A percentile compares a stretch with the other conserved stretches of the same genome.
Evolutionary conservation across 1,140 invertebrate species (phyloP).

Genomic region (Aphelenchoides avenae): DNA sequence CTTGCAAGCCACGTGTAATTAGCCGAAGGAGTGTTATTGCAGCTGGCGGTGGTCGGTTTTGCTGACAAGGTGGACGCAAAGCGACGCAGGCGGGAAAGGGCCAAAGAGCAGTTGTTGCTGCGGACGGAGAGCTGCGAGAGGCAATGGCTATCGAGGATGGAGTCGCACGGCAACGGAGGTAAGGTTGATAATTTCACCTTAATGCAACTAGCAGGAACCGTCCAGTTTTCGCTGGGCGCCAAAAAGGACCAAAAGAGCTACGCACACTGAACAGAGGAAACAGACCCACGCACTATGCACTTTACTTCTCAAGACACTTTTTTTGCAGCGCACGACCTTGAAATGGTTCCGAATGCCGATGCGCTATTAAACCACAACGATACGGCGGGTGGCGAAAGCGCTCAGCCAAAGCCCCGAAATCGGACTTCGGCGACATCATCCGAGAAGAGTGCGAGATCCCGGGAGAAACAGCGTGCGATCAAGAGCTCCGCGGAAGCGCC

Average conservation of each 20-base stretch:
- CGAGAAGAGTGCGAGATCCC: not conserved
- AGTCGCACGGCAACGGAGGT: slow-evolving; percentile 18
- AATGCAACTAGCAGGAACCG: slow-evolving; percentile 2
- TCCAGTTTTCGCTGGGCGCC: slow-evolving; percentile 7
- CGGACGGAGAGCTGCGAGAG: slow-evolving; percentile 47
- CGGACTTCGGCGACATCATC: not conserved
- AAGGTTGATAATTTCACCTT: slow-evolving; percentile 1
- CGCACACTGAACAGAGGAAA: slow-evolving; percentile 13
- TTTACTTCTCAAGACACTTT: too few species aligned
- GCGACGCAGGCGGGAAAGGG: slow-evolving; percentile 35
- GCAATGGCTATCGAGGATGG: slow-evolving; percentile 33
- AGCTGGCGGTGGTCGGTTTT: slow-evolving; percentile 57
- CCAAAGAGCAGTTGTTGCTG: slow-evolving; percentile 47
- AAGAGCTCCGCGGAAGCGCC: slow-evolving; percentile 3
- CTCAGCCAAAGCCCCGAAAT: slow-evolving; percentile 1
- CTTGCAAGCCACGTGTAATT: slow-evolving; percentile 5
- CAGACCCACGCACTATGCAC: too few species aligned
- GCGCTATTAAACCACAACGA: not conserved
- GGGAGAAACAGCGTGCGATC: not conserved
- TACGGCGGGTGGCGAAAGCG: not conserved
- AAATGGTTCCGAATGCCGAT: too few species aligned
- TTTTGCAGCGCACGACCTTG: too few species aligned
- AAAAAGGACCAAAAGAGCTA: not conserved
- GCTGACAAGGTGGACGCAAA: slow-evolving; percentile 55
- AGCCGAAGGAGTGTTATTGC: slow-evolving; percentile 16